Conservation (phyloP, 2,888 invertebrate species). For the Heliconius sara region DNA sequence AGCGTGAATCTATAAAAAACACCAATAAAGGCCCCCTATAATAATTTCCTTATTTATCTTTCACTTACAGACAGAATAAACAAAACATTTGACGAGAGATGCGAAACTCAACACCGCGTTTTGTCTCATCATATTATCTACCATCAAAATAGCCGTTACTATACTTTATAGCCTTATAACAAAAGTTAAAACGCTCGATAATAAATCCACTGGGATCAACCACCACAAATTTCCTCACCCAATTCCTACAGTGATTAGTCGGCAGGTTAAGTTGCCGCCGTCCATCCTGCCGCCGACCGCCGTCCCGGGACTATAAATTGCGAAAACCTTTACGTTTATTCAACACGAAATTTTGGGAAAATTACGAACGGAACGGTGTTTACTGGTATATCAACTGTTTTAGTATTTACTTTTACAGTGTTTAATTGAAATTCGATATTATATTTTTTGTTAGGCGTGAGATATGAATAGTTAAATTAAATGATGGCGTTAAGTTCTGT, state of each 20-base stretch:
- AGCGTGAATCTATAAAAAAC: background rate
- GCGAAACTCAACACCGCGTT: background rate
- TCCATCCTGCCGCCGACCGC: slow-evolving; percentile 5
- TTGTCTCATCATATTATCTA: no score
- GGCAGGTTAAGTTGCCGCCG: slow-evolving; percentile 40
- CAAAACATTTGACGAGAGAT: background rate
- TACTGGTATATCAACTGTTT: background rate
- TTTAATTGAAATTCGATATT: background rate
- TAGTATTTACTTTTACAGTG: background rate
- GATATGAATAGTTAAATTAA: background rate
- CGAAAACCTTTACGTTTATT: slow-evolving; percentile 34
- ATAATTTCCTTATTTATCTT: no score
- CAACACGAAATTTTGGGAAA: slow-evolving; percentile 7
- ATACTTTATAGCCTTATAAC: background rate
- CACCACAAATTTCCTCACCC: slow-evolving; percentile 29
- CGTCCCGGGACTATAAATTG: slow-evolving; percentile 37
- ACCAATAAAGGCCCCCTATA: no score
- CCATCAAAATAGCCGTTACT: no score
- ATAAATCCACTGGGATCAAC: slow-evolving; percentile 23
- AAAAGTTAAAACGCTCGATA: background rate
- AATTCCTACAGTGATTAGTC: slow-evolving; percentile 39
- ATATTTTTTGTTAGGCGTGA: background rate
- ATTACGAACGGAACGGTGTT: slow-evolving; percentile 18
- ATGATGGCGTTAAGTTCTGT: background rate
- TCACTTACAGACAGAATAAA: background rate